Base-by-base conservation (phyloP, 2,888 invertebrate species). In the Tubulanus polymorphus region DNA sequence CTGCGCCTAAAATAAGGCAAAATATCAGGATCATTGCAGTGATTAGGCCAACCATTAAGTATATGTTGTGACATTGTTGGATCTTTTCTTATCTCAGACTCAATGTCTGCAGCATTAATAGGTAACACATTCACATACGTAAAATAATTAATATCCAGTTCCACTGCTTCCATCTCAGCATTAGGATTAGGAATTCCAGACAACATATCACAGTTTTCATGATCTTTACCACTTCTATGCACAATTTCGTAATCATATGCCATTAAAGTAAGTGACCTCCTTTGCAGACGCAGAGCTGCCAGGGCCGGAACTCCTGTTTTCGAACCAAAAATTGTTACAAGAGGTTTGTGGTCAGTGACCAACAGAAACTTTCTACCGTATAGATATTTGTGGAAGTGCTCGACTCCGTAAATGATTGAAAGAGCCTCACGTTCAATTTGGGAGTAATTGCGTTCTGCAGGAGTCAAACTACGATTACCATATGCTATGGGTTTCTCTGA, bases 281-380 rank as follows among this genome's bases (percentile, higher is more conserved):
- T 32, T 52, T 71, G 67, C 18, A 73, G 60, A 18, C 71, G 57
- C 15, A 63, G 65, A 18, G 72, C 72, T 6, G 71, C 63, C 50
- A 67, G 57, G 10, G 66, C 54, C 18, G 70, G 70, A 10, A 73
- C 55, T 8, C 62, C 63, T 48, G 37, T 63, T 67, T 71, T 70
- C 25, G 69, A 63, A 51, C 68, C 64, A 48, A 80, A 74, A 35
- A 81, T 73, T 5, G 64, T 54, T 5, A 65, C 73, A 3, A 82
- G 59, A 0, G 81, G 78, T 55, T 76, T 67, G 56, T 79, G 74
- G 59, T 80, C 79, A 0, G 78, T 80, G 6, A 68, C 41, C 15
- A 80, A 60, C 1, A 73, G 74, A 60, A 82, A 82, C n/a, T 68
- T 63, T 15, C 72, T 62, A 2, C 79, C 80, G 57, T 65, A 75